These are phyloP conservation scores for Erpornis zantholeuca DNA, from an alignment of 2,113 vertebrate genomes.

Conservation along the genomic window DNA sequence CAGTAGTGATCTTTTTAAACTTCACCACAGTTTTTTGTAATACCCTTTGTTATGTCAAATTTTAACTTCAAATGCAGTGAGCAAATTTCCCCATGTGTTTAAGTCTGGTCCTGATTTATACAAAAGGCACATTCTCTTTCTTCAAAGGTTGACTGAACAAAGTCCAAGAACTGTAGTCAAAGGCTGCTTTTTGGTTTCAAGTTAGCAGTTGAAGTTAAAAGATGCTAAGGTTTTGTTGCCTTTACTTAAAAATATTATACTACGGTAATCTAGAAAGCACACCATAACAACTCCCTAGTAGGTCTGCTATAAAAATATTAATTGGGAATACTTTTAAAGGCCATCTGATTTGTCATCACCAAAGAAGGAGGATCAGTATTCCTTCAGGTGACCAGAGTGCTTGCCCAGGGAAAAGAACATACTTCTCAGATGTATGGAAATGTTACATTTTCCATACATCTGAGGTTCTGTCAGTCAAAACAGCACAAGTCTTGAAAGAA, in stretches of 20 bases:
- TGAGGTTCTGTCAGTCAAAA: not conserved
- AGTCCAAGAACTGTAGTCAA: not conserved
- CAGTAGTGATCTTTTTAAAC: not conserved
- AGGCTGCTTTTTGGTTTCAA: not conserved
- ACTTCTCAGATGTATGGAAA: no score
- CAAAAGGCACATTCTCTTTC: not conserved
- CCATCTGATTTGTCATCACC: not conserved
- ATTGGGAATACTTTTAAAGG: not conserved
- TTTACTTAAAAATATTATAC: not conserved
- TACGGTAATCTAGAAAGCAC: not conserved
- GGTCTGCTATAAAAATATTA: not conserved
- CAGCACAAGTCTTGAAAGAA: not conserved
- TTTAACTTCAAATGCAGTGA: not conserved
- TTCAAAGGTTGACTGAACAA: constrained; percentile 1
- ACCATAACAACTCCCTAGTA: not conserved
- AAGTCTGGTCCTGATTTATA: not conserved
- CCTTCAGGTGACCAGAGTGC: not conserved
- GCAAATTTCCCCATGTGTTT: not conserved
- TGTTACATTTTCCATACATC: not conserved
- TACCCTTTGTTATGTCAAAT: not conserved
- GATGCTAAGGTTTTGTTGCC: not conserved
- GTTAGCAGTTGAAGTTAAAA: not conserved
- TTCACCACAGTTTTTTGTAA: not conserved
- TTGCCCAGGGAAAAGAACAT: not conserved
- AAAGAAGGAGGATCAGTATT: not conserved